These are phyloP conservation scores for Galbula dea DNA, from an alignment of 2,113 vertebrate genomes.

Conservation along the genomic window DNA sequence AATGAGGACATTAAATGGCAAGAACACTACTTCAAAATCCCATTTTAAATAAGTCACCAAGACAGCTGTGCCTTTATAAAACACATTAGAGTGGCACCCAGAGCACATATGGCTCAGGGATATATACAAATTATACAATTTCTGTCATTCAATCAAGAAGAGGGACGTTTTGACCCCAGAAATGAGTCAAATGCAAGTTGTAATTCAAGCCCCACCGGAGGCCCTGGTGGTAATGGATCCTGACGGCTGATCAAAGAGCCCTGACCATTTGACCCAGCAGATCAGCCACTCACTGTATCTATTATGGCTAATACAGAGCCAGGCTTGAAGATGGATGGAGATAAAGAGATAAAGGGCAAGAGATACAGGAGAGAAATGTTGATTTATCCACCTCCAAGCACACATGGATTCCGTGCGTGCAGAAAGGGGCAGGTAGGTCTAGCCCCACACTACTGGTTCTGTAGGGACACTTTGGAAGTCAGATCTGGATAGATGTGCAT, in stretches of 20 bases:
- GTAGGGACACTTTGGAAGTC: accelerated
- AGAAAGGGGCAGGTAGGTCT: background rate
- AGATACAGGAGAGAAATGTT: background rate
- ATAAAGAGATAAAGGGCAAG: conserved; percentile 39
- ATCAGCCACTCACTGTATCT: conserved; percentile 74
- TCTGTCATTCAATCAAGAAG: conserved; percentile 88
- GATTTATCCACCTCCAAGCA: conserved; percentile 1
- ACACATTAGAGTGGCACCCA: conserved; percentile 85
- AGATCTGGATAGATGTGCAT: accelerated
- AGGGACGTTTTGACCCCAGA: conserved; percentile 79
- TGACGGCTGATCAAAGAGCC: conserved; percentile 83
- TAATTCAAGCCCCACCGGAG: conserved; percentile 85
- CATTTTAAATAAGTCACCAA: conserved; percentile 84
- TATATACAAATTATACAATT: conserved; percentile 91
- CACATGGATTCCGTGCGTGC: accelerated
- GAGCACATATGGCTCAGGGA: conserved; percentile 83
- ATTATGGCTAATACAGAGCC: conserved; percentile 63
- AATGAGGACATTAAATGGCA: conserved; percentile 77
- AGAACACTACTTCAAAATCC: conserved; percentile 80
- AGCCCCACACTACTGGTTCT: accelerated
- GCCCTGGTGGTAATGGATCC: conserved; percentile 78
- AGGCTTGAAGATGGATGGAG: background rate
- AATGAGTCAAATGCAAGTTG: conserved; percentile 86
- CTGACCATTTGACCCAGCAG: conserved; percentile 83
- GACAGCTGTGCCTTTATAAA: conserved; percentile 82